Conservation (phyloP, 1,140 invertebrate genomes). For the Formica selysi region DNA sequence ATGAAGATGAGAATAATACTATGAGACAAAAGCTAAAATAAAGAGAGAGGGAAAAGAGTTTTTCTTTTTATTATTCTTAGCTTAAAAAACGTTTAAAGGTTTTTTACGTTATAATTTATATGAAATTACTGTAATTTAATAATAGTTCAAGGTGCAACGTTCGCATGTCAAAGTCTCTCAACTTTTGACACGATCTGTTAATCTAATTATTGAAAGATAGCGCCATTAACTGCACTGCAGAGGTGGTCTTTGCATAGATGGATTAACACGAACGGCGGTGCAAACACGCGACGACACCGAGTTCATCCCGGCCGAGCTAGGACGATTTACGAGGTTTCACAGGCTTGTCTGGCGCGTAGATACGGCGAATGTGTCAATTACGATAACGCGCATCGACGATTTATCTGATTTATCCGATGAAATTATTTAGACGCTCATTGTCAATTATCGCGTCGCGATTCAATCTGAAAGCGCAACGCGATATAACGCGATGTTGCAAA, state of each 20-base stretch:
- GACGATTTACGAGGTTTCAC: conserved; percentile 77
- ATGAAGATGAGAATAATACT: background rate
- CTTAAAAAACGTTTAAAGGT: background rate
- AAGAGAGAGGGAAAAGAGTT: no score
- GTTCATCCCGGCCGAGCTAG: conserved; percentile 72
- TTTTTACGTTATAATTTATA: background rate
- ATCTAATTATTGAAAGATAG: conserved; percentile 52
- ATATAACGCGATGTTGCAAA: background rate
- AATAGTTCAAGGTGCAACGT: background rate
- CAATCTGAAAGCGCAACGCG: conserved; percentile 14
- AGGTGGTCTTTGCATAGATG: conserved; percentile 54
- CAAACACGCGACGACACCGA: conserved; percentile 68
- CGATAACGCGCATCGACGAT: conserved; percentile 75
- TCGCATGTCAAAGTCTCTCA: conserved; percentile 2
- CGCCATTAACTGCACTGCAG: conserved; percentile 67
- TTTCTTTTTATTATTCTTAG: background rate
- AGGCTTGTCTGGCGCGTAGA: conserved; percentile 67
- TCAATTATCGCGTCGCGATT: conserved; percentile 55
- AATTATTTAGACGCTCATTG: conserved; percentile 74
- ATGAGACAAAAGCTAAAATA: background rate
- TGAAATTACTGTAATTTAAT: background rate
- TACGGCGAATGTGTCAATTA: conserved; percentile 76
- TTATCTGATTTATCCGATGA: conserved; percentile 76
- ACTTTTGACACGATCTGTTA: conserved; percentile 35
- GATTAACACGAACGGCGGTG: conserved; percentile 66